Evolutionary conservation across 2,797 vertebrate genomes (phyloP).

Genomic region (Psittacula derbiana): DNA sequence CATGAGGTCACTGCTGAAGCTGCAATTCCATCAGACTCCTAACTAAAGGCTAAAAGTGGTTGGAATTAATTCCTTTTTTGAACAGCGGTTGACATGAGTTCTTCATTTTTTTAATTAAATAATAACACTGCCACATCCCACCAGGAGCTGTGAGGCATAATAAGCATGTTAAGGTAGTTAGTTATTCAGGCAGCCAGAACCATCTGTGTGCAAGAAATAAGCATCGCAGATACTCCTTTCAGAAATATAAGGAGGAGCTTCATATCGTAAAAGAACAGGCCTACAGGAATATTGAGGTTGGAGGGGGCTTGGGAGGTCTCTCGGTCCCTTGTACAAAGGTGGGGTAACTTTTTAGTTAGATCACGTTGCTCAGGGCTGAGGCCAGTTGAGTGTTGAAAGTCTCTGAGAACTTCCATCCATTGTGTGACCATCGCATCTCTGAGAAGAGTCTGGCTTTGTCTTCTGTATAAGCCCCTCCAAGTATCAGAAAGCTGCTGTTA

Average conservation of each 20-base stretch:
- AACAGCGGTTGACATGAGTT: neutral
- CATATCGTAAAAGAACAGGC: neutral
- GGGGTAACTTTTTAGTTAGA: neutral
- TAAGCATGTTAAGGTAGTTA: neutral
- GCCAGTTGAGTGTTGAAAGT: neutral
- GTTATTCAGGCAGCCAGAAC: neutral
- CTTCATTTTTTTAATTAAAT: neutral
- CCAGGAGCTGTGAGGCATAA: neutral
- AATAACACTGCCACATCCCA: neutral
- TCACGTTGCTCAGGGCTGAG: neutral
- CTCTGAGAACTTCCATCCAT: neutral
- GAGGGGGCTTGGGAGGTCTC: neutral
- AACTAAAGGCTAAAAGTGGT: neutral
- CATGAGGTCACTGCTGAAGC: neutral
- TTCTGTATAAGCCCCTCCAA: neutral
- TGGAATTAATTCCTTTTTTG: conserved; percentile 5
- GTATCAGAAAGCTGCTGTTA: neutral
- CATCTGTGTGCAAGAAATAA: neutral
- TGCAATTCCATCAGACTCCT: neutral
- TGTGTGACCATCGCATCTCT: neutral
- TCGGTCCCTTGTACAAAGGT: neutral
- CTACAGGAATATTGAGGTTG: neutral
- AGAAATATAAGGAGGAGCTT: neutral
- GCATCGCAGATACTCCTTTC: neutral
- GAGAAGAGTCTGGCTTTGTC: neutral